phyloP scores from a whole-genome alignment of 2,888 invertebrate species.

The Noctua janthina region DNA sequence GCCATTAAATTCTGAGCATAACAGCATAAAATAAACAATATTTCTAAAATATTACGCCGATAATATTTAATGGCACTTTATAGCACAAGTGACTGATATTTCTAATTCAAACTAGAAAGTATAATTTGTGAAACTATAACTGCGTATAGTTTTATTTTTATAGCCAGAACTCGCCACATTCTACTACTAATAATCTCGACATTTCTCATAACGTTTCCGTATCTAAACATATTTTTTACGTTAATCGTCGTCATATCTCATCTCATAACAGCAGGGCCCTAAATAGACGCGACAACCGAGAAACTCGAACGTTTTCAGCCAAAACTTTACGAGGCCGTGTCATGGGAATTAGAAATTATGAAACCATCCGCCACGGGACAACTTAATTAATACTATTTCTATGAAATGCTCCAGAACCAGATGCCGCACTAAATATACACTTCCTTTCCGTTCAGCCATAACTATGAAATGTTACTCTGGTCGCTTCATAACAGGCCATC shows the following conservation, averaged over 20 bases:
- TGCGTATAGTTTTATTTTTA: slow-evolving; percentile 56
- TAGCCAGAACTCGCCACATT: slow-evolving; percentile 66
- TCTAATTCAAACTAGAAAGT: slow-evolving; percentile 46
- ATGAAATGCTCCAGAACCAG: slow-evolving; percentile 86
- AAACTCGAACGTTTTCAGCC: slow-evolving; percentile 70
- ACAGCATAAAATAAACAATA: slow-evolving; percentile 54
- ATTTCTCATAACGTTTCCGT: slow-evolving; percentile 71
- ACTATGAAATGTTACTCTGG: slow-evolving; percentile 88
- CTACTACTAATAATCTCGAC: slow-evolving; percentile 66
- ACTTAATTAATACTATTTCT: slow-evolving; percentile 87
- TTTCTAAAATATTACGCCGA: slow-evolving; percentile 49
- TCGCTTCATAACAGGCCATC: slow-evolving; percentile 87
- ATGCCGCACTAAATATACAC: slow-evolving; percentile 89
- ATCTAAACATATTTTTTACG: slow-evolving; percentile 68
- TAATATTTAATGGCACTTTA: slow-evolving; percentile 53
- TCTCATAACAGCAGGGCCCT: slow-evolving; percentile 69
- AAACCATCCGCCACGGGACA: slow-evolving; percentile 83
- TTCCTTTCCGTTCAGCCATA: slow-evolving; percentile 88
- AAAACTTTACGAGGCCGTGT: slow-evolving; percentile 77
- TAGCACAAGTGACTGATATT: slow-evolving; percentile 49
- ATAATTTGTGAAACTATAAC: slow-evolving; percentile 43
- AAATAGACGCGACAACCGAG: slow-evolving; percentile 67
- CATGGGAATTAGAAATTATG: slow-evolving; percentile 82
- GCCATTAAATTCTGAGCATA: slow-evolving; percentile 47
- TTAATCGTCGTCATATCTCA: slow-evolving; percentile 73